Evolutionary conservation across 2,113 vertebrate species (phyloP).

Genomic region (Leptocoma aspasia): DNA sequence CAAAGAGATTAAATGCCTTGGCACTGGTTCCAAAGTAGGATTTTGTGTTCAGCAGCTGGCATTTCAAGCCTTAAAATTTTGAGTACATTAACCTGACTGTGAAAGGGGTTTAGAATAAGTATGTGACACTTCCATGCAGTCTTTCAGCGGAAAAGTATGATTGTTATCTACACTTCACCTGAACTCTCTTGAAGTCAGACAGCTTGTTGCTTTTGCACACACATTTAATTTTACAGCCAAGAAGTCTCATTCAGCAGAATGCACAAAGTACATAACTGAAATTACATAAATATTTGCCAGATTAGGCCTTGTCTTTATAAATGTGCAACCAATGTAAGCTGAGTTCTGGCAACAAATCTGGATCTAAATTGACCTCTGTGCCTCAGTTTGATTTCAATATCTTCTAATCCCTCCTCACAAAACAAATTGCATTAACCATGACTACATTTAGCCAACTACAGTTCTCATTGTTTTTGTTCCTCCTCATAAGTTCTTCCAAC

Average conservation of each 20-base stretch:
- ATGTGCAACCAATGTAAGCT: not conserved
- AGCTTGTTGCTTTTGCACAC: not conserved
- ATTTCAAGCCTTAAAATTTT: conserved; percentile 14
- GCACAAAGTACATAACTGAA: not conserved
- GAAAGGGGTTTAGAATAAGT: not conserved
- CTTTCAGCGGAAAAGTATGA: not conserved
- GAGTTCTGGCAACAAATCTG: conserved; percentile 16
- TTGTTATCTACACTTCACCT: not conserved
- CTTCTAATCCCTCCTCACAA: conserved; percentile 74
- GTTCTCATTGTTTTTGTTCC: conserved; percentile 78
- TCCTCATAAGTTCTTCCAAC: conserved; percentile 69
- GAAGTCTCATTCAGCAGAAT: not conserved
- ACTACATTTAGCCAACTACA: conserved; percentile 66
- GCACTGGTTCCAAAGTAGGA: not conserved
- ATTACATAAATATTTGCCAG: not conserved
- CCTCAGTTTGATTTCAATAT: conserved; percentile 67
- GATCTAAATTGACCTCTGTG: conserved; percentile 59
- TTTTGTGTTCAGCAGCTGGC: not conserved
- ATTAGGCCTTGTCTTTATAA: not conserved
- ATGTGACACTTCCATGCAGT: not conserved
- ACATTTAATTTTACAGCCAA: not conserved
- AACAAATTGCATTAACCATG: conserved; percentile 74
- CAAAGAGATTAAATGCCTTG: conserved; percentile 7
- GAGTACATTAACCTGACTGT: not conserved
- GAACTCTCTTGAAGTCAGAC: not conserved